These are phyloP conservation scores for Synaphobranchus kaupii DNA, from an alignment of 2,797 vertebrate species.

Conservation along the genomic window DNA sequence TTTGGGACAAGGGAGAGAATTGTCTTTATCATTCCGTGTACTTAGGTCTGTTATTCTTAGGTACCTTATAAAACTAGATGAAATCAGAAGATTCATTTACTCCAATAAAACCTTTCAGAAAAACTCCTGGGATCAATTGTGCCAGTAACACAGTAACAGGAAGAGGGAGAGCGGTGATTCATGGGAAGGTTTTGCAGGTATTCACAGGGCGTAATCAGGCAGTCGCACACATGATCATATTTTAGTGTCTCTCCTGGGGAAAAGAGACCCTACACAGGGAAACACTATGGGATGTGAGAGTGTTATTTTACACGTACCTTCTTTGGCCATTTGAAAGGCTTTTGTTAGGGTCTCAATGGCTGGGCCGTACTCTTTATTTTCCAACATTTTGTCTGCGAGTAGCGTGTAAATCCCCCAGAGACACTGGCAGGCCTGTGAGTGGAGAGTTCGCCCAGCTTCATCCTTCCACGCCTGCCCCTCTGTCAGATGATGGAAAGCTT, in stretches of 20 bases:
- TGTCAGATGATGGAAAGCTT: constrained; percentile 75
- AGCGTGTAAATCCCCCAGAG: constrained; percentile 80
- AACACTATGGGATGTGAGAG: constrained; percentile 46
- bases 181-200: constrained; percentile 54
- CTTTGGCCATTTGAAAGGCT: constrained; percentile 76
- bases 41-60: constrained; percentile 1
- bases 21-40: not conserved
- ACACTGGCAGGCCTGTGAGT: constrained; percentile 68
- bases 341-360: constrained; percentile 76
- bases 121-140: constrained; percentile 56
- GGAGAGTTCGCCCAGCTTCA: constrained; percentile 62
- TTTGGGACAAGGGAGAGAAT: not conserved
- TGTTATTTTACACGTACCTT: constrained; percentile 70
- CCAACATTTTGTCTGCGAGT: constrained; percentile 75
- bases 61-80: not conserved
- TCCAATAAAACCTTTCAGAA: constrained; percentile 56
- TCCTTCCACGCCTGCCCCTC: constrained; percentile 71
- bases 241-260: constrained; percentile 56
- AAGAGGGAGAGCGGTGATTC: constrained; percentile 54
- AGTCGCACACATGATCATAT: constrained; percentile 51
- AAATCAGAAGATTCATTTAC: constrained; percentile 17
- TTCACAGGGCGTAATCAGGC: constrained; percentile 65
- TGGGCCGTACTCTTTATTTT: constrained; percentile 68
- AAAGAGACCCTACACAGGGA: constrained; percentile 46
- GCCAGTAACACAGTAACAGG: constrained; percentile 41